phyloP scores from a whole-genome alignment of 1,140 invertebrate genomes.

The Caligus rogercresseyi region DNA sequence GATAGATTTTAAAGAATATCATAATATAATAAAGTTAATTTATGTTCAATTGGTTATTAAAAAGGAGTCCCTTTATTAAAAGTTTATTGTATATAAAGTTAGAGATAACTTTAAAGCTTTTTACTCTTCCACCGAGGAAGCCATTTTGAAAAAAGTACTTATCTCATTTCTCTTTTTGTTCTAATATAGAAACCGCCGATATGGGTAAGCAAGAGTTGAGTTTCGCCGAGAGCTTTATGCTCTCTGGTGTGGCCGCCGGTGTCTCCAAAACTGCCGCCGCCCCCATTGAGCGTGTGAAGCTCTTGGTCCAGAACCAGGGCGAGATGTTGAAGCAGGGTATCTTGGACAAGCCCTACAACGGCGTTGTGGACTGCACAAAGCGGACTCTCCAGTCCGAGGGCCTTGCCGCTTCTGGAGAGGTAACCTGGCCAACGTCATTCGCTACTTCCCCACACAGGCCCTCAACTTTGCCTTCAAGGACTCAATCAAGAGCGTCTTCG shows the following conservation, averaged over 20 bases:
- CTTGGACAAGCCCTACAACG: constrained; percentile 55
- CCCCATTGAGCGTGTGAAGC: constrained; percentile 81
- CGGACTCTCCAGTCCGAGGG: constrained; percentile 75
- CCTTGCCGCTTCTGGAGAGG: constrained; percentile 73
- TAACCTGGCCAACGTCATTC: constrained; percentile 77
- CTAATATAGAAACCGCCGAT: not conserved
- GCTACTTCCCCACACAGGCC: constrained; percentile 87
- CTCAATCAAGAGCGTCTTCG: constrained; percentile 19
- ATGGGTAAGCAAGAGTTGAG: constrained; percentile 27
- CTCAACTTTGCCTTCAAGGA: constrained; percentile 86
- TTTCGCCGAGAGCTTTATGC: constrained; percentile 64
- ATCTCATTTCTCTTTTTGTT: not conserved
- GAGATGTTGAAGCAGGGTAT: constrained; percentile 58
- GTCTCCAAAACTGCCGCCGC: constrained; percentile 72
- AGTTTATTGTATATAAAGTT: not conserved
- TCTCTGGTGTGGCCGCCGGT: constrained; percentile 70
- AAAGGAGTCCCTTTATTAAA: not conserved
- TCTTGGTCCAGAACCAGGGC: constrained; percentile 69
- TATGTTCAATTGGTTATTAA: not conserved
- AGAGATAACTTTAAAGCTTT: too few relatives aligned
- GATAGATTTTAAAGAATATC: not conserved
- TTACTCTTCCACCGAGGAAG: too few relatives aligned
- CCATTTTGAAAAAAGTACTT: not conserved
- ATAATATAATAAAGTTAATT: not conserved
- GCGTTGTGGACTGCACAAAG: constrained; percentile 64